Conservation (phyloP, 2,113 vertebrate genomes). For the Thamnaconus septentrionalis region DNA sequence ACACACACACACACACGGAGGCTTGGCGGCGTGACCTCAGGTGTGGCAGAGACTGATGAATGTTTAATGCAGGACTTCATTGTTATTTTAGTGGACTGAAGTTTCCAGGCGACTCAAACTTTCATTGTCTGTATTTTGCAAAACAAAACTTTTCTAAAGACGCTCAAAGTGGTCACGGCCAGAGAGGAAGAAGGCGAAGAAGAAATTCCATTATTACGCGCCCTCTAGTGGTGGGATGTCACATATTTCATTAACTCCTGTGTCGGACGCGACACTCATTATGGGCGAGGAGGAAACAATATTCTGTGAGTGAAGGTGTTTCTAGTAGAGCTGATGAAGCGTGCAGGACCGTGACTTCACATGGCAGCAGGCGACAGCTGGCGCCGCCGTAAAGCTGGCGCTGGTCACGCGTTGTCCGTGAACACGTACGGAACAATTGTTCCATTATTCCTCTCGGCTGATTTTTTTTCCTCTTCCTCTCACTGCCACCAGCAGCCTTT, state of each 20-base stretch:
- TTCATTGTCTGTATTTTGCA: not conserved
- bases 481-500: slow-evolving; percentile 26
- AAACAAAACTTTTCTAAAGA: not conserved
- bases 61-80: slow-evolving; percentile 10
- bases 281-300: no score
- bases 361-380: no score
- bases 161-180: no score
- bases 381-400: no score
- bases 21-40: slow-evolving; percentile 1
- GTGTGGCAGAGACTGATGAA: slow-evolving; percentile 1
- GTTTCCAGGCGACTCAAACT: not conserved
- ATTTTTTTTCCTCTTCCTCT: slow-evolving; percentile 3
- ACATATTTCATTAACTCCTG: no score
- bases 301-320: no score
- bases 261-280: no score
- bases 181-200: not conserved
- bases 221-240: no score
- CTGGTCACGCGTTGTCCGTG: no score
- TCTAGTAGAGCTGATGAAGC: no score
- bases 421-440: no score
- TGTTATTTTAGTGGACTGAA: slow-evolving; percentile 10
- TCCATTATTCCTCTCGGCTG: slow-evolving; percentile 3
- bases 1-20: not conserved
- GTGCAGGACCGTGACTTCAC: no score
- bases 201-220: not conserved